Evolutionary conservation across 2,888 invertebrate species (phyloP).

Genomic region (Pomacea canaliculata): DNA sequence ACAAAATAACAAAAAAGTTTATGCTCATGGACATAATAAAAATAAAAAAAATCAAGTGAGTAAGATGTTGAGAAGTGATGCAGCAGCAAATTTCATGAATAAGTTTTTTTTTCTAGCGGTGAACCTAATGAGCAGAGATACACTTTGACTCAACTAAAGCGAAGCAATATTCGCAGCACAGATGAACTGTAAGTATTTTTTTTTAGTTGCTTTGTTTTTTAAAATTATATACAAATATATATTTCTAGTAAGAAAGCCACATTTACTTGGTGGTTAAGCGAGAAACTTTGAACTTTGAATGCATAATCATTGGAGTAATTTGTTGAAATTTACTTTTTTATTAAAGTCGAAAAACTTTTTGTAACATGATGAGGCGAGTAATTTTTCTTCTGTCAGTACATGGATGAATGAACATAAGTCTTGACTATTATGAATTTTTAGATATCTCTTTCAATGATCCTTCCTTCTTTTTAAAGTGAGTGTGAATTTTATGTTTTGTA

Average conservation of each 20-base stretch:
- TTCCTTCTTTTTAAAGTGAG: not conserved
- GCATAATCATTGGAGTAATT: not conserved
- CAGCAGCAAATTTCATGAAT: not conserved
- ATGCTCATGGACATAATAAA: too few relatives aligned
- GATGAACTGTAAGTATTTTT: constrained; percentile 64
- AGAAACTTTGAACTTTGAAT: constrained; percentile 1
- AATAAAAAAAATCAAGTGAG: too few relatives aligned
- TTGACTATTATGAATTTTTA: too few relatives aligned
- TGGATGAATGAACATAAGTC: too few relatives aligned
- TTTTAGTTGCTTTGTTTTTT: not conserved
- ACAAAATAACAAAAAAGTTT: too few relatives aligned
- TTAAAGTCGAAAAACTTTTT: too few relatives aligned
- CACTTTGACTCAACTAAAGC: constrained; percentile 58
- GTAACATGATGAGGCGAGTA: too few relatives aligned
- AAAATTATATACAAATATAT: not conserved
- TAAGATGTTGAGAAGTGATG: too few relatives aligned
- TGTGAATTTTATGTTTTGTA: not conserved
- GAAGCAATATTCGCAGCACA: constrained; percentile 63
- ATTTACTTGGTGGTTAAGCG: not conserved
- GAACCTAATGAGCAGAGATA: constrained; percentile 59
- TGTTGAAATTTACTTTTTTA: not conserved
- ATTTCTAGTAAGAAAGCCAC: not conserved
- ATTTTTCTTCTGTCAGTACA: too few relatives aligned
- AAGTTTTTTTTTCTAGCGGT: constrained; percentile 24
- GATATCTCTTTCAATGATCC: not conserved